Base-by-base conservation (phyloP, 1,140 invertebrate genomes). In the Bombus sibiricus region DNA sequence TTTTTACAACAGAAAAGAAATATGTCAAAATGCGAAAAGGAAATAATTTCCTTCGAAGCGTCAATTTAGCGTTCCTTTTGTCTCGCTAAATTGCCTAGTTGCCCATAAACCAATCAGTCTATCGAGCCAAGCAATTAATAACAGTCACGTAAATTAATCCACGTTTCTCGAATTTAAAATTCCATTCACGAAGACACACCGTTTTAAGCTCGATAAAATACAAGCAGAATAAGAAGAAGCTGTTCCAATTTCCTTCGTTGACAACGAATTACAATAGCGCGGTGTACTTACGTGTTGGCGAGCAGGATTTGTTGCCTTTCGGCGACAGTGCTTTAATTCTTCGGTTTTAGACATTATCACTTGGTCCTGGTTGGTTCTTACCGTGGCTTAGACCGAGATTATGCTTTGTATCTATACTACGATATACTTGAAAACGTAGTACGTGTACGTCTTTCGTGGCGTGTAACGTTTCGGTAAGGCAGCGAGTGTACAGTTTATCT, bases 311-410 rank as follows among this genome's bases (percentile, higher is more conserved):
- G 32, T 68, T 53, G 12, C 37, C 12, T 53, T 53, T 37, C 32
- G 25, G 25, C 25, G 32, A 15, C 32, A 22, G 64, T 69, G 32
- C 41, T 69, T 80, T 80, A 80, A 80, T 80, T 69, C 64, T 80
- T 69, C 43, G 64, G 41, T 80, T 68, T 53, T 18, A 69, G 64
- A 43, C 43, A 80, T 69, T 80, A 80, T 80, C 78, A 80, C 78
- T n/a, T 28, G 22, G 22, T 47, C 22, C 2, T 22, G 28, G 77
- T 2, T 34, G 64, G 62, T 68, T 68, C 22, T n/a, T 22, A 15
- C n/a, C 64, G 41, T 68, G 64, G 78, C 64, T 80, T 69, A 80
- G 34, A 69, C 41, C 32, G 41, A 80, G 78, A 80, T 80, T 80
- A 69, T 18, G 41, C 28, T 32, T n/a, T 78, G 57, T n/a, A 62